These are phyloP conservation scores for Synergus japonicus DNA, from an alignment of 2,888 invertebrate genomes.

Conservation along the genomic window DNA sequence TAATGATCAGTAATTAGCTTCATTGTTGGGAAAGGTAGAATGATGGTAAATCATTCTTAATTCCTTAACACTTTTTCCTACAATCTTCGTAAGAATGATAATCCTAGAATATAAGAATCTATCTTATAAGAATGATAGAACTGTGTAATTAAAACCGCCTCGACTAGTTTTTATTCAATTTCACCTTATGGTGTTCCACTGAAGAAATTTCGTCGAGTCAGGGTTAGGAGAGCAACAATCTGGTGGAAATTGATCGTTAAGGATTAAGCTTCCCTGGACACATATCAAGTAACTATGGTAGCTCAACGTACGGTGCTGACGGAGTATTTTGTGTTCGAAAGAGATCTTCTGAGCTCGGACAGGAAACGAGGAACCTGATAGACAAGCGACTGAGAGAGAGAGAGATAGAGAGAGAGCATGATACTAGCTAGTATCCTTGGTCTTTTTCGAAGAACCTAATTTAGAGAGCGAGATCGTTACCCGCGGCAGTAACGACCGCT, in stretches of 20 bases:
- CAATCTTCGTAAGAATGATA: background rate
- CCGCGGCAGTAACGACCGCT: constrained; percentile 45
- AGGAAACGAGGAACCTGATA: constrained; percentile 31
- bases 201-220: constrained; percentile 37
- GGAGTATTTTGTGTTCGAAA: constrained; percentile 35
- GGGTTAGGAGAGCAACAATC: constrained; percentile 15
- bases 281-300: constrained; percentile 34
- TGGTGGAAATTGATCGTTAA: constrained; percentile 36
- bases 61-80: background rate
- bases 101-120: background rate
- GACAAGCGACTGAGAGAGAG: constrained; percentile 1
- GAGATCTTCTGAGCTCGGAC: constrained; percentile 21
- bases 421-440: constrained; percentile 25
- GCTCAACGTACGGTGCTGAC: constrained; percentile 22
- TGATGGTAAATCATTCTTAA: constrained; percentile 13
- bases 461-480: constrained; percentile 48
- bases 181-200: background rate
- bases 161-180: background rate
- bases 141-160: constrained; percentile 12
- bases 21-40: constrained; percentile 6
- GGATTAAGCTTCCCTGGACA: constrained; percentile 27
- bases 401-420: background rate
- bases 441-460: constrained; percentile 47
- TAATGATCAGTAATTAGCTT: constrained; percentile 28
- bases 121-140: background rate